phyloP scores from a whole-genome alignment of 53 echinoderm and acorn worm species.

The Luidia sarsii region DNA sequence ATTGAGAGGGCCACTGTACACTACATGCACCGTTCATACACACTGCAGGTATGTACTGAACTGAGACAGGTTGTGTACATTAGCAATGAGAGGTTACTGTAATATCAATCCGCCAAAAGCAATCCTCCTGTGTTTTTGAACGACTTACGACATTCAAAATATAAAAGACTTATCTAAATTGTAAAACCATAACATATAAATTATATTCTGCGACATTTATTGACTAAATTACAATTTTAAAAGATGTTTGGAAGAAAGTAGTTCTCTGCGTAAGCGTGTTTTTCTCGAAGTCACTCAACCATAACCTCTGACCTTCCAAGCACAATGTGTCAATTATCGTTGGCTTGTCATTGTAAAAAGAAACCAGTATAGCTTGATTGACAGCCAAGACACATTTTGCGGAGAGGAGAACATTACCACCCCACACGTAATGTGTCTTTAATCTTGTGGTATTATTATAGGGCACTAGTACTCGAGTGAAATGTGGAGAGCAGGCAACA shows the following conservation, averaged over 20 bases:
- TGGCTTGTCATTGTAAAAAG: constrained; percentile 25
- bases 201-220: too few relatives aligned
- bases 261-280: constrained; percentile 29
- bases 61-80: constrained; percentile 45
- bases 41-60: neutral
- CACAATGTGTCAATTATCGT: constrained; percentile 56
- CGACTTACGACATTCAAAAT: too few relatives aligned
- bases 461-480: too few relatives aligned
- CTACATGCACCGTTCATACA: neutral
- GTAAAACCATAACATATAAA: too few relatives aligned
- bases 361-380: constrained; percentile 20
- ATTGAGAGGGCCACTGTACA: too few relatives aligned
- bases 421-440: too few relatives aligned
- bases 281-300: constrained; percentile 37
- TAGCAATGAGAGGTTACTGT: constrained; percentile 11
- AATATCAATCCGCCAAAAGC: constrained; percentile 42
- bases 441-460: too few relatives aligned
- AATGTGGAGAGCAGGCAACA: too few relatives aligned
- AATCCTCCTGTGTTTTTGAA: too few relatives aligned
- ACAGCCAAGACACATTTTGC: constrained; percentile 13
- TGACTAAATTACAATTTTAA: too few relatives aligned
- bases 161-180: too few relatives aligned
- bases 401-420: neutral
- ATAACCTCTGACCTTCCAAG: constrained; percentile 37
- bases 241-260: constrained; percentile 1